A percentile compares a stretch with the other conserved stretches of the same genome.
Evolutionary conservation across 2,113 vertebrate species (phyloP).

Genomic region (Zeus faber): DNA sequence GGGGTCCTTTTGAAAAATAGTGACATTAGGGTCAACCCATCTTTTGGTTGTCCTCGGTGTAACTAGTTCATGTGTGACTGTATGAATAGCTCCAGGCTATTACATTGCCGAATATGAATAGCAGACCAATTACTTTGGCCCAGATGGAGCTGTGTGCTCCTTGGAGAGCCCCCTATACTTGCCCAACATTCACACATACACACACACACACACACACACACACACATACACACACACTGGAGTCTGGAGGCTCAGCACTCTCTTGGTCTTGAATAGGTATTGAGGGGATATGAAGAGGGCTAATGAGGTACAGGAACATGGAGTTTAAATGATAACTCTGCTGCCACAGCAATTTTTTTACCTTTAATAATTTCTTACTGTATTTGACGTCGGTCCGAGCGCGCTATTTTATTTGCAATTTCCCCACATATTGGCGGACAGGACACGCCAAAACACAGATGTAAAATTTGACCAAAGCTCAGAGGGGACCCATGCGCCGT

Average conservation of each 20-base stretch:
- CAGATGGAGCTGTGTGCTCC: constrained; percentile 67
- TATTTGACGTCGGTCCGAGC: constrained; percentile 17
- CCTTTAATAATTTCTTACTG: constrained; percentile 3
- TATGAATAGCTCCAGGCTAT: constrained; percentile 67
- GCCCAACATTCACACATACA: constrained; percentile 26
- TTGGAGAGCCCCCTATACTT: constrained; percentile 52
- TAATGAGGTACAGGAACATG: constrained; percentile 47
- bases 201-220: constrained; percentile 7
- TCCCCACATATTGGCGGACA: constrained; percentile 25
- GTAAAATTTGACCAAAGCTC: constrained; percentile 37
- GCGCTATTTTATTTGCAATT: constrained; percentile 28
- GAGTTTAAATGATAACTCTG: constrained; percentile 18
- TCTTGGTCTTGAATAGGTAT: constrained; percentile 34
- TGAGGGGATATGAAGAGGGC: constrained; percentile 29
- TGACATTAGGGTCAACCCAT: constrained; percentile 60
- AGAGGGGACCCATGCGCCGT: constrained; percentile 23
- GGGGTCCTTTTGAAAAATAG: constrained; percentile 28
- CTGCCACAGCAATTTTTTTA: constrained; percentile 25
- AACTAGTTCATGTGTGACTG: constrained; percentile 70
- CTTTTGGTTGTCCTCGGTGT: constrained; percentile 59
- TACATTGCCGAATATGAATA: constrained; percentile 76
- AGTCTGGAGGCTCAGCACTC: constrained; percentile 23
- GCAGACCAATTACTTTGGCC: constrained; percentile 74
- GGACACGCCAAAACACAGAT: constrained; percentile 16
- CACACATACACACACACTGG: constrained; percentile 8